A percentile compares a stretch with the other conserved stretches of the same genome.
These are phyloP conservation scores for Lasiommata megera DNA, from an alignment of 2,888 invertebrate genomes.

Conservation along the genomic window DNA sequence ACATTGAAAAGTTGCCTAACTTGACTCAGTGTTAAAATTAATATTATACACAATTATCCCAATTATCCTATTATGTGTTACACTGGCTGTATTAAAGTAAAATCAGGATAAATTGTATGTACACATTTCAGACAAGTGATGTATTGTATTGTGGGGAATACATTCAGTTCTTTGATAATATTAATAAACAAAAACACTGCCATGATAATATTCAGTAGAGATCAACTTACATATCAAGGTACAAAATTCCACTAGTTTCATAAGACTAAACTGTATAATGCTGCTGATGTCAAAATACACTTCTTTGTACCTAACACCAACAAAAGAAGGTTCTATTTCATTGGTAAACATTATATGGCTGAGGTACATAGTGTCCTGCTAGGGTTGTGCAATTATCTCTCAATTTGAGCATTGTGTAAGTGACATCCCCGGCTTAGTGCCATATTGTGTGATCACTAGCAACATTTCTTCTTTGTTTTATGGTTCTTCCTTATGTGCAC, in stretches of 20 bases:
- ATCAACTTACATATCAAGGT: conserved; percentile 37
- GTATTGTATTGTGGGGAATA: background rate
- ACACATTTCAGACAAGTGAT: background rate
- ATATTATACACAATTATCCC: background rate
- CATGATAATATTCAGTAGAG: conserved; percentile 35
- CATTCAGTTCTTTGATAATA: conserved; percentile 9
- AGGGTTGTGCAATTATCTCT: conserved; percentile 70
- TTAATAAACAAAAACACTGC: conserved; percentile 30
- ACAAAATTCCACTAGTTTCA: conserved; percentile 37
- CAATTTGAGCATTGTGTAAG: conserved; percentile 73
- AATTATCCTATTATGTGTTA: background rate
- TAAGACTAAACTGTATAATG: conserved; percentile 30
- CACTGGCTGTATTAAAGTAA: background rate
- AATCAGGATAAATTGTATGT: background rate
- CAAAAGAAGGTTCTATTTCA: conserved; percentile 34
- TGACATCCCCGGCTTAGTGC: conserved; percentile 64
- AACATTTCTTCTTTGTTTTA: conserved; percentile 83
- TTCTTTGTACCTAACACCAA: conserved; percentile 31
- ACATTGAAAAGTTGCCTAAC: background rate
- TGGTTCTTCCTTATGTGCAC: conserved; percentile 86
- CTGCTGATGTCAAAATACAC: conserved; percentile 33
- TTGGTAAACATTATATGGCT: conserved; percentile 39
- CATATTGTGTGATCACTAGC: conserved; percentile 66
- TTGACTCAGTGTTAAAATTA: background rate
- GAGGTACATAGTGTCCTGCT: conserved; percentile 49